phyloP scores from a whole-genome alignment of 2,888 invertebrate genomes.

The Sceliomorpha sp. region DNA sequence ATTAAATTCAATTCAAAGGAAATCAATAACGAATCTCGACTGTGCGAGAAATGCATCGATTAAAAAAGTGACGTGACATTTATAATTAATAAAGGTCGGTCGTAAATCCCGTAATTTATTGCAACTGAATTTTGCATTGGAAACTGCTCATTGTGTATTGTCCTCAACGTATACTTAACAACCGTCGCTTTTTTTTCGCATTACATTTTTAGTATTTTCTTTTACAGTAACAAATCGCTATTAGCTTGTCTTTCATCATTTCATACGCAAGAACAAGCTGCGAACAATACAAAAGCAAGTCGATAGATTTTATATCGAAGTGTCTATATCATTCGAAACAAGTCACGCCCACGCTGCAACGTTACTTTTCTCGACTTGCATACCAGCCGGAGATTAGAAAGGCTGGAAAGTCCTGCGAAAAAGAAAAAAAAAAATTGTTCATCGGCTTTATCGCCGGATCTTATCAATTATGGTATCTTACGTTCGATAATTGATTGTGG shows the following conservation, averaged over 20 bases:
- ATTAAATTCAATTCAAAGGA: too few relatives aligned
- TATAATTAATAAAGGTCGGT: too few relatives aligned
- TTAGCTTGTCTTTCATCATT: slow-evolving; percentile 37
- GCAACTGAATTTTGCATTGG: too few relatives aligned
- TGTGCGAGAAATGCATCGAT: too few relatives aligned
- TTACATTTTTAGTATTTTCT: too few relatives aligned
- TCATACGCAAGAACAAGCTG: slow-evolving; percentile 25
- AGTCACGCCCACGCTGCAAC: slow-evolving; percentile 44
- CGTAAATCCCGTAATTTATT: too few relatives aligned
- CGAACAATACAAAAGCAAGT: slow-evolving; percentile 48
- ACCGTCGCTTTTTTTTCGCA: too few relatives aligned
- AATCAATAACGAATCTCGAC: slow-evolving; percentile 56
- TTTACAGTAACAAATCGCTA: background rate
- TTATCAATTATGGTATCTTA: slow-evolving; percentile 37
- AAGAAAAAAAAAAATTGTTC: too few relatives aligned
- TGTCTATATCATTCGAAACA: slow-evolving; percentile 42
- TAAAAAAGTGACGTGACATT: too few relatives aligned
- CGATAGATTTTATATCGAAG: slow-evolving; percentile 42
- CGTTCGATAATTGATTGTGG: too few relatives aligned
- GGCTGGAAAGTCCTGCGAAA: slow-evolving; percentile 24
- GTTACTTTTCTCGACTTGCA: slow-evolving; percentile 34
- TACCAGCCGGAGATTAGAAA: slow-evolving; percentile 42
- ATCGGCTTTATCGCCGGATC: slow-evolving; percentile 6
- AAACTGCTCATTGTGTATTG: too few relatives aligned
- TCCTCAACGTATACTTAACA: too few relatives aligned